Evolutionary conservation across 2,888 invertebrate species (phyloP).

Genomic region (Aphidoletes aphidimyza): DNA sequence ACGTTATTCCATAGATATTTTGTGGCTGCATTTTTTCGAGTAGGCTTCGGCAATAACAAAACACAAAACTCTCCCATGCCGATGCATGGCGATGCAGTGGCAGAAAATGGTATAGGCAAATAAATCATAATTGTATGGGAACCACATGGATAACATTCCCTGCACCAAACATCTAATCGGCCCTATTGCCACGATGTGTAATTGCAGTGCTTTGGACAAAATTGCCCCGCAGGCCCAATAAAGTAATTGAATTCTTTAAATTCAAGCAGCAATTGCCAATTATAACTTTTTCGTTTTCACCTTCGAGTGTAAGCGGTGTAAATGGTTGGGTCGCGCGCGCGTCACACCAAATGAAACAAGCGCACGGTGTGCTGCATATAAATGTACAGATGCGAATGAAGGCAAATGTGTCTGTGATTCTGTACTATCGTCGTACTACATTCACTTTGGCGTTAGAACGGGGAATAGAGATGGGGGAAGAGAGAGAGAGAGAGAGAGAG

Average conservation of each 20-base stretch:
- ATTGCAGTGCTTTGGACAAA: neutral
- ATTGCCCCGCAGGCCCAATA: slow-evolving; percentile 34
- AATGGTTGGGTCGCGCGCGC: no score
- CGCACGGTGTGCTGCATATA: no score
- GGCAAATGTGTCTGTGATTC: no score
- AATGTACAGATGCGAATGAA: no score
- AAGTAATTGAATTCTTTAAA: slow-evolving; percentile 41
- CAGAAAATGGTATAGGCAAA: neutral
- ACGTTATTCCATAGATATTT: neutral
- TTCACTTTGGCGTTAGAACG: neutral
- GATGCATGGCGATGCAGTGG: neutral
- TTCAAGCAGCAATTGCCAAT: slow-evolving; percentile 51
- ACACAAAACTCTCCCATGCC: no score
- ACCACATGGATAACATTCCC: slow-evolving; percentile 2
- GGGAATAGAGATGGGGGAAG: neutral
- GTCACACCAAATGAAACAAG: no score
- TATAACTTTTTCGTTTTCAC: slow-evolving; percentile 19
- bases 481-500: neutral
- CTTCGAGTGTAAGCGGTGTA: neutral
- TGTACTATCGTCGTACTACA: no score
- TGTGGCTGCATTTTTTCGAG: neutral
- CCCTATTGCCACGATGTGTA: neutral
- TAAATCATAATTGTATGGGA: slow-evolving; percentile 49
- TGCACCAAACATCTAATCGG: neutral
- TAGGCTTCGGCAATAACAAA: neutral